Percentiles rank a stretch among this genome's conserved stretches.
phyloP scores from a whole-genome alignment of 2,113 vertebrate species.

The Colossoma macropomum region DNA sequence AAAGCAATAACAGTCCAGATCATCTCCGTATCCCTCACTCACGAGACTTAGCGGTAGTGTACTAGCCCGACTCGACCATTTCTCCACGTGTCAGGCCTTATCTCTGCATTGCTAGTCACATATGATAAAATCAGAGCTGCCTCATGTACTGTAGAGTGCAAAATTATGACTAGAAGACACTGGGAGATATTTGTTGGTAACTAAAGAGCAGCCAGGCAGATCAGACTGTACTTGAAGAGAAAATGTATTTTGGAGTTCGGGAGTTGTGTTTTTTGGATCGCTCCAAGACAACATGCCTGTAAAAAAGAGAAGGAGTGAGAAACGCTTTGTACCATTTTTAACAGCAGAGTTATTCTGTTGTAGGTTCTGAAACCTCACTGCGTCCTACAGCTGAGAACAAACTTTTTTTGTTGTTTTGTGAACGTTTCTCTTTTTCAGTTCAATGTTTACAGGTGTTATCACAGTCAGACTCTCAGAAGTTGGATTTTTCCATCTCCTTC shows the following conservation, averaged over 20 bases:
- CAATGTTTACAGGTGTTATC: background rate
- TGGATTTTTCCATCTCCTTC: background rate
- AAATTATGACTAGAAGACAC: background rate
- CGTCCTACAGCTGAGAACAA: background rate
- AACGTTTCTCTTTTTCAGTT: background rate
- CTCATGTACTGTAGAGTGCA: background rate
- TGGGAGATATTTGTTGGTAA: background rate
- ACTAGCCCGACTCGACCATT: conserved; percentile 2
- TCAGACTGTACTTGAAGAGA: background rate
- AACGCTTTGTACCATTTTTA: background rate
- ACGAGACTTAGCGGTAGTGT: background rate
- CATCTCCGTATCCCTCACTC: conserved; percentile 35
- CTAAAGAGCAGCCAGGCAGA: background rate
- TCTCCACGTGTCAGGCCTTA: background rate
- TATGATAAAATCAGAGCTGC: background rate
- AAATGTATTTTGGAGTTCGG: background rate
- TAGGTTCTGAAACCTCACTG: background rate
- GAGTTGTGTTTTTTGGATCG: background rate
- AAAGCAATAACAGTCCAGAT: conserved; percentile 48
- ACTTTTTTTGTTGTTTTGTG: background rate
- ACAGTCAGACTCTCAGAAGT: background rate
- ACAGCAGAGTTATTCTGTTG: background rate
- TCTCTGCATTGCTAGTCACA: background rate
- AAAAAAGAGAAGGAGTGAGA: background rate
- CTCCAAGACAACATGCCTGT: background rate